These are phyloP conservation scores for Epicauta chinensis DNA, from an alignment of 1,140 invertebrate species.

Conservation along the genomic window DNA sequence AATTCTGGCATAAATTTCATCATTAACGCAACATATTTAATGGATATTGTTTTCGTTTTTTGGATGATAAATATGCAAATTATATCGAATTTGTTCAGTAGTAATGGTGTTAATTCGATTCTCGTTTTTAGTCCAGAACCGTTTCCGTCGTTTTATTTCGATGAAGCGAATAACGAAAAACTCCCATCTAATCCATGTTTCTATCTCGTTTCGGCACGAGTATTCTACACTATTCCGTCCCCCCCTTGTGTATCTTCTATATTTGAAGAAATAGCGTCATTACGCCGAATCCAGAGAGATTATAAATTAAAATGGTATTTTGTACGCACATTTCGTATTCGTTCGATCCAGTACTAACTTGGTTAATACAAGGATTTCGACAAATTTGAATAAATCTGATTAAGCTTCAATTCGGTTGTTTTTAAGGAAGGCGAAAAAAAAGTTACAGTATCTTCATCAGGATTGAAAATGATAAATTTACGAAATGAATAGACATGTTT, in stretches of 20 bases:
- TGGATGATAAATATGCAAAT: slow-evolving; percentile 9
- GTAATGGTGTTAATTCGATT: neutral
- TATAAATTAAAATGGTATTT: slow-evolving; percentile 14
- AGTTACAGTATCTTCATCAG: too few relatives aligned
- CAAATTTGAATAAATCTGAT: too few relatives aligned
- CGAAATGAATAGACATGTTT: too few relatives aligned
- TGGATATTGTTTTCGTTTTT: slow-evolving; percentile 6
- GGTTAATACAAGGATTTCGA: too few relatives aligned
- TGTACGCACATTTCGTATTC: neutral
- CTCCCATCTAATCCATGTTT: slow-evolving; percentile 7
- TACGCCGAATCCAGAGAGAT: slow-evolving; percentile 9
- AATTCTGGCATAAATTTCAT: neutral
- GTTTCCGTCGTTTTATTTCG: neutral
- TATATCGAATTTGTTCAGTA: neutral
- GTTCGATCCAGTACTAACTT: too few relatives aligned
- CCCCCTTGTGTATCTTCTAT: too few relatives aligned
- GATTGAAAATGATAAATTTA: too few relatives aligned
- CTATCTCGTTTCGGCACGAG: neutral
- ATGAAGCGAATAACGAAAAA: slow-evolving; percentile 3
- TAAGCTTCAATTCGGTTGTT: too few relatives aligned
- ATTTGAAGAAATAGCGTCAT: neutral
- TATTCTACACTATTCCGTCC: too few relatives aligned
- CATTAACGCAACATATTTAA: slow-evolving; percentile 1
- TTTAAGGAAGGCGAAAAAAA: too few relatives aligned
- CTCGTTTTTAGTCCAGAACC: slow-evolving; percentile 4